These are phyloP conservation scores for Danio albolineatus DNA, from an alignment of 2,797 vertebrate species.

Conservation along the genomic window DNA sequence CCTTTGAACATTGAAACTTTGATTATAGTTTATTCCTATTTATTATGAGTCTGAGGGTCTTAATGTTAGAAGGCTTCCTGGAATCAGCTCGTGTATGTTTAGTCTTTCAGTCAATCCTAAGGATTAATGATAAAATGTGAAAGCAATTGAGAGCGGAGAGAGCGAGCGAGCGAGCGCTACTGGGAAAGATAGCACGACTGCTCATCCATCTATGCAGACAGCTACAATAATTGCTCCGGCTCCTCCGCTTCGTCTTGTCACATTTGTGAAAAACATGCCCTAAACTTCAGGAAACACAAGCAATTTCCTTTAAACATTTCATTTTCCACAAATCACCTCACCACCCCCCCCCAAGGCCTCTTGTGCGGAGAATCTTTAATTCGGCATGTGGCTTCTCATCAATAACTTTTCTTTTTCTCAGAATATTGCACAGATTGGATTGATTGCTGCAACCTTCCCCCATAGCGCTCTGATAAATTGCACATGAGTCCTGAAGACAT, in stretches of 20 bases:
- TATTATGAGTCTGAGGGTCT: neutral
- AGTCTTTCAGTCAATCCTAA: slow-evolving; percentile 40
- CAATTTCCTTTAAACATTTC: slow-evolving; percentile 57
- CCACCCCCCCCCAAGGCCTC: slow-evolving; percentile 26
- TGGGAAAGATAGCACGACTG: slow-evolving; percentile 7
- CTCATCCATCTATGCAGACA: slow-evolving; percentile 59
- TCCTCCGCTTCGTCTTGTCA: slow-evolving; percentile 53
- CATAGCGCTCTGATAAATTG: slow-evolving; percentile 19
- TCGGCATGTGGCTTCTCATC: slow-evolving; percentile 35
- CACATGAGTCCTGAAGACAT: slow-evolving; percentile 11
- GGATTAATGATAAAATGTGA: slow-evolving; percentile 31
- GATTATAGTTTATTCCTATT: neutral
- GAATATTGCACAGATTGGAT: slow-evolving; percentile 51
- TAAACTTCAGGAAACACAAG: slow-evolving; percentile 47
- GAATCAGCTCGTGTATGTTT: neutral
- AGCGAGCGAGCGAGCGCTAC: slow-evolving; percentile 16
- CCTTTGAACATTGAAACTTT: neutral
- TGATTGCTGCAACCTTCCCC: slow-evolving; percentile 37
- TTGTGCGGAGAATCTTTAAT: slow-evolving; percentile 49
- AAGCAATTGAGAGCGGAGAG: slow-evolving; percentile 10
- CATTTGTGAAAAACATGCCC: slow-evolving; percentile 49
- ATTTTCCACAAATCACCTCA: slow-evolving; percentile 48
- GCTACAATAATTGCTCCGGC: slow-evolving; percentile 59
- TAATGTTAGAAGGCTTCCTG: neutral
- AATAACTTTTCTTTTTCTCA: slow-evolving; percentile 44